These are phyloP conservation scores for Byasa hedistus DNA, from an alignment of 2,888 invertebrate genomes.

Conservation along the genomic window DNA sequence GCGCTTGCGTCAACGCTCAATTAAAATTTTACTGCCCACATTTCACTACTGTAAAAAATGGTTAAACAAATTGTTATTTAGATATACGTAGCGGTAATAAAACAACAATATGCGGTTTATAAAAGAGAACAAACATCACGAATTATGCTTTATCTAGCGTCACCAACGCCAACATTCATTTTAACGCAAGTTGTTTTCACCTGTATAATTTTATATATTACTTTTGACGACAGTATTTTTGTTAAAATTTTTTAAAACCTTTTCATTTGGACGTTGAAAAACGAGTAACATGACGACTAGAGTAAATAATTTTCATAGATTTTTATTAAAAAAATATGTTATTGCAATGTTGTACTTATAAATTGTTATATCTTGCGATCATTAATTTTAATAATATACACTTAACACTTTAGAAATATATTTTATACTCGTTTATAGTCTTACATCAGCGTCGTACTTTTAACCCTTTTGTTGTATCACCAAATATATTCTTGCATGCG, in stretches of 20 bases:
- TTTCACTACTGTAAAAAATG: conserved; percentile 9
- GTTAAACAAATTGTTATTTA: conserved; percentile 8
- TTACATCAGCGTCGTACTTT: too few species aligned
- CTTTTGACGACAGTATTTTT: background rate
- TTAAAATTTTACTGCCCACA: conserved; percentile 22
- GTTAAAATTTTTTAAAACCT: background rate
- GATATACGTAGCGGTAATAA: conserved; percentile 13
- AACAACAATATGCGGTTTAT: conserved; percentile 9
- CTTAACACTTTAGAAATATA: too few species aligned
- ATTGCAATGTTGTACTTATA: too few species aligned
- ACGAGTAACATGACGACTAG: too few species aligned
- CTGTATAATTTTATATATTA: background rate
- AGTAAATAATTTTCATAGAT: too few species aligned
- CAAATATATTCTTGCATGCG: too few species aligned
- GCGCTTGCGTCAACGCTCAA: conserved; percentile 1
- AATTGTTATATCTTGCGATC: too few species aligned
- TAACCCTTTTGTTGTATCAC: too few species aligned
- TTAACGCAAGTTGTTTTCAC: background rate
- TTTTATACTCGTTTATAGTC: too few species aligned
- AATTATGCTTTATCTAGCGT: conserved; percentile 4
- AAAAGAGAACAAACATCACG: conserved; percentile 8
- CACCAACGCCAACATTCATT: background rate
- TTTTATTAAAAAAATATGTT: too few species aligned
- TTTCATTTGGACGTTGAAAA: too few species aligned
- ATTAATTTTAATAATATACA: too few species aligned